Percentiles rank a stretch among this genome's conserved stretches.
phyloP scores from a whole-genome alignment of 2,888 invertebrate genomes.

The Cryptosula pallasiana region DNA sequence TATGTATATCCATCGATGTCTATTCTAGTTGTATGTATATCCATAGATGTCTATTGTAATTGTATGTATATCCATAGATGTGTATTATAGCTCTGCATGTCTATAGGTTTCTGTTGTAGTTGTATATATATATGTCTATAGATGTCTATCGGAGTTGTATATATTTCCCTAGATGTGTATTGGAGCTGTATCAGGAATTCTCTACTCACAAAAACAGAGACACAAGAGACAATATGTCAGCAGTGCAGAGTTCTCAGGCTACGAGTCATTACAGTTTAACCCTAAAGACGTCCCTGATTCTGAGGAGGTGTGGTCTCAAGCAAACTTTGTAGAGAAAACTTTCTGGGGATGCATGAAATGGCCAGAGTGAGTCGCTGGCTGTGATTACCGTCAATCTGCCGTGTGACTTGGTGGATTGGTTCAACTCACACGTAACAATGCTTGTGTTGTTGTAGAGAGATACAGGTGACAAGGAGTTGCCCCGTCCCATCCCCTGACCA shows the following conservation, averaged over 20 bases:
- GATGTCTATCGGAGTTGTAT: slow-evolving; percentile 5
- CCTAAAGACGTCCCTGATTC: slow-evolving; percentile 59
- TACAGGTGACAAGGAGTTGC: not conserved
- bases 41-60: too few relatives aligned
- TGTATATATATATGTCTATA: not conserved
- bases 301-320: slow-evolving; percentile 69
- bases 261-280: slow-evolving; percentile 60
- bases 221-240: slow-evolving; percentile 62
- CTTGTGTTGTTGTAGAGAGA: not conserved
- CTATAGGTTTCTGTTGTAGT: too few relatives aligned
- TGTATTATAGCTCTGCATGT: too few relatives aligned
- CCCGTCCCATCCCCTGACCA: slow-evolving; percentile 50
- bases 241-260: slow-evolving; percentile 49
- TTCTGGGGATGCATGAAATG: slow-evolving; percentile 60
- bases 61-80: too few relatives aligned
- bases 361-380: slow-evolving; percentile 54
- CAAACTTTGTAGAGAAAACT: slow-evolving; percentile 66
- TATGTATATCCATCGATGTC: too few relatives aligned
- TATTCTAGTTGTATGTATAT: too few relatives aligned
- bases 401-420: too few relatives aligned
- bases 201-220: slow-evolving; percentile 68
- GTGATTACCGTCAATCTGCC: too few relatives aligned
- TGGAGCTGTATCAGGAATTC: slow-evolving; percentile 61
- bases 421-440: too few relatives aligned
- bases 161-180: slow-evolving; percentile 59